Conservation (phyloP, 2,113 vertebrate species). For the Oophaga pumilio region DNA sequence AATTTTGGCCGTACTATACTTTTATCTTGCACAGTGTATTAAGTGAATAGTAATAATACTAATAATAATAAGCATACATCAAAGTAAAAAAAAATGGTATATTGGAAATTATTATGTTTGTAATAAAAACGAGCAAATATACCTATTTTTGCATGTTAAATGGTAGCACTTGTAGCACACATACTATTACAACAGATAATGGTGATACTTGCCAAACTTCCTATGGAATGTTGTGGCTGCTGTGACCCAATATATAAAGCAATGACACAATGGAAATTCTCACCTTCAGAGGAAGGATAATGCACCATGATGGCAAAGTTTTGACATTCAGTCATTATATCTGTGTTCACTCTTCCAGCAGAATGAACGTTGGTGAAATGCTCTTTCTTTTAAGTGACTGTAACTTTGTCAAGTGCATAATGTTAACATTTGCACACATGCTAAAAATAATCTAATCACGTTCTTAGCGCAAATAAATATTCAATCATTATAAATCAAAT, state of each 20-base stretch:
- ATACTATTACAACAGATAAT: too few species aligned
- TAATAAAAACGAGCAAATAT: too few species aligned
- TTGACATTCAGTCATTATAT: slow-evolving; percentile 1
- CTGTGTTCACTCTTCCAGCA: neutral
- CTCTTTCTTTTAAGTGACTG: neutral
- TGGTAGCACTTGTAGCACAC: too few species aligned
- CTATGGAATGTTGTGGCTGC: neutral
- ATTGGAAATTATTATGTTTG: too few species aligned
- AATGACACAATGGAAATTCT: neutral
- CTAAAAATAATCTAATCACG: neutral
- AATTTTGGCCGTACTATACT: too few species aligned
- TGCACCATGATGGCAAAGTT: neutral
- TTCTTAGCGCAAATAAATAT: slow-evolving; percentile 6
- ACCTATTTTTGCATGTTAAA: too few species aligned
- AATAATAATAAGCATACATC: too few species aligned
- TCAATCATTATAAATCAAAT: neutral
- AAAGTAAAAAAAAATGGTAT: too few species aligned
- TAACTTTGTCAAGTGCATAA: slow-evolving; percentile 23
- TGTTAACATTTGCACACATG: slow-evolving; percentile 10
- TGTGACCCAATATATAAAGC: neutral
- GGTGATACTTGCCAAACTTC: too few species aligned
- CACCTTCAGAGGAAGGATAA: neutral
- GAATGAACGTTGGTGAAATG: neutral
- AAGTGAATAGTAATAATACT: too few species aligned
- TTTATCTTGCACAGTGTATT: too few species aligned